Percentiles rank a stretch among this genome's conserved stretches.
Evolutionary conservation across 2,797 vertebrate species (phyloP).

Genomic region (Sciaenops ocellatus): DNA sequence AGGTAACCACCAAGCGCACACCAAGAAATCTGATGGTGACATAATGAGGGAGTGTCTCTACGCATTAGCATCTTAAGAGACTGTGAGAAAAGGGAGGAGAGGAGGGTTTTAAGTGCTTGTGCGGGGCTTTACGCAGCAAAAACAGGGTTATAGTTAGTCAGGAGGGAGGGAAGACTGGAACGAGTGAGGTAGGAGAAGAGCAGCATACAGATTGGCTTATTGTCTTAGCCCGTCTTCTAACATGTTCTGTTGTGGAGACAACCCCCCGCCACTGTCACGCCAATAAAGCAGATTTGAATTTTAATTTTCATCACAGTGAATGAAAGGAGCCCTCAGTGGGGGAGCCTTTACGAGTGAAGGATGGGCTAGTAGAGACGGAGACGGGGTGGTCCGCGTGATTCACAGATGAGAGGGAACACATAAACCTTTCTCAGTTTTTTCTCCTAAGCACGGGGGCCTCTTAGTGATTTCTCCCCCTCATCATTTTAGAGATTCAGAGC

Average conservation of each 20-base stretch:
- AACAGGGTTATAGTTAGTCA: constrained; percentile 25
- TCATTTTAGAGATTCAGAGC: constrained; percentile 13
- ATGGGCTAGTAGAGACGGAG: constrained; percentile 8
- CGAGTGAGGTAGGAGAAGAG: constrained; percentile 31
- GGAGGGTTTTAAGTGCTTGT: constrained; percentile 39
- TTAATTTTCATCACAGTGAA: constrained; percentile 64
- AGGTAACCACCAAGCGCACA: constrained; percentile 26
- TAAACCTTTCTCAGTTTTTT: constrained; percentile 10
- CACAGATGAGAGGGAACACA: constrained; percentile 22
- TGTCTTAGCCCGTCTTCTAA: constrained; percentile 73
- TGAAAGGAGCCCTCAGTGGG: constrained; percentile 36
- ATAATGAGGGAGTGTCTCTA: constrained; percentile 38
- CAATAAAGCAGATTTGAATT: constrained; percentile 81
- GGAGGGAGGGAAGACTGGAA: constrained; percentile 29
- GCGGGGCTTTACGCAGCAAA: constrained; percentile 42
- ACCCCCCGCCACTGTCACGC: constrained; percentile 59
- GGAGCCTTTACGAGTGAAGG: constrained; percentile 23
- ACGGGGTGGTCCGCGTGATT: constrained; percentile 46
- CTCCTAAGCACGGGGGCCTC: background rate
- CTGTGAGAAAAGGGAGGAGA: constrained; percentile 20
- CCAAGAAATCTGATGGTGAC: constrained; percentile 26
- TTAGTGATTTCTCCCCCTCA: constrained; percentile 1
- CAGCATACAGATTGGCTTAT: constrained; percentile 71
- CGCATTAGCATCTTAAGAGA: constrained; percentile 27
- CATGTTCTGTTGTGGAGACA: constrained; percentile 68